Evolutionary conservation across 2,113 vertebrate species (phyloP).

Genomic region (Orycteropus afer): DNA sequence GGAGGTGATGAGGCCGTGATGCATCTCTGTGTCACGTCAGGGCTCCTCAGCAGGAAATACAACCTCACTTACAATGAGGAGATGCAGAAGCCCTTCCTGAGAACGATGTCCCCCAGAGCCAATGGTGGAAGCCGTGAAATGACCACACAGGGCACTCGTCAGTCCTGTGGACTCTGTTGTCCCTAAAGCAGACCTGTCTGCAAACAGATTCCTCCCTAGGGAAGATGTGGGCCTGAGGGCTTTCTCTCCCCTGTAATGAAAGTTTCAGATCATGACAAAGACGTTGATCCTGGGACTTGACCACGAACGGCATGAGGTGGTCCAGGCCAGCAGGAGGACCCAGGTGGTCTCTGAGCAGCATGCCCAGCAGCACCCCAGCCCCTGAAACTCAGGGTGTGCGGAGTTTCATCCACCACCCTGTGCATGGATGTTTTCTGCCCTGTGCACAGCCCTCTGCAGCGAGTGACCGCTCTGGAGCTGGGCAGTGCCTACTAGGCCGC

Average conservation of each 20-base stretch:
- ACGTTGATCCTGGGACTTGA: accelerated
- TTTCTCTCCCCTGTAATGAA: accelerated
- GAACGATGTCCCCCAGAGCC: accelerated
- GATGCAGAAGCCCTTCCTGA: accelerated
- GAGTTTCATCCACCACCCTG: neutral
- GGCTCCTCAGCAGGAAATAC: neutral
- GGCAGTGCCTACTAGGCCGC: accelerated
- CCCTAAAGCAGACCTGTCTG: neutral
- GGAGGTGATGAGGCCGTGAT: neutral
- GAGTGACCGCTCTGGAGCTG: accelerated
- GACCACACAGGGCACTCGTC: accelerated
- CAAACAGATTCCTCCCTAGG: too few species aligned
- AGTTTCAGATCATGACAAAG: accelerated
- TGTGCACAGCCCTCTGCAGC: accelerated
- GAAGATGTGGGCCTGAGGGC: neutral
- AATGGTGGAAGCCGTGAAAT: accelerated
- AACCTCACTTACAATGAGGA: neutral
- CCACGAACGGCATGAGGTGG: accelerated
- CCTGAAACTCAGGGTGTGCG: too few species aligned
- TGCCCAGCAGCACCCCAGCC: too few species aligned
- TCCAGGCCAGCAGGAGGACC: too few species aligned
- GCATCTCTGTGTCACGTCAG: neutral
- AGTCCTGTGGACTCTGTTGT: neutral
- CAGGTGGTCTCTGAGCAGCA: neutral
- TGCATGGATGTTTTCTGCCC: neutral